phyloP scores from a whole-genome alignment of 2,113 vertebrate species.

The Ailuropoda melanoleuca region DNA sequence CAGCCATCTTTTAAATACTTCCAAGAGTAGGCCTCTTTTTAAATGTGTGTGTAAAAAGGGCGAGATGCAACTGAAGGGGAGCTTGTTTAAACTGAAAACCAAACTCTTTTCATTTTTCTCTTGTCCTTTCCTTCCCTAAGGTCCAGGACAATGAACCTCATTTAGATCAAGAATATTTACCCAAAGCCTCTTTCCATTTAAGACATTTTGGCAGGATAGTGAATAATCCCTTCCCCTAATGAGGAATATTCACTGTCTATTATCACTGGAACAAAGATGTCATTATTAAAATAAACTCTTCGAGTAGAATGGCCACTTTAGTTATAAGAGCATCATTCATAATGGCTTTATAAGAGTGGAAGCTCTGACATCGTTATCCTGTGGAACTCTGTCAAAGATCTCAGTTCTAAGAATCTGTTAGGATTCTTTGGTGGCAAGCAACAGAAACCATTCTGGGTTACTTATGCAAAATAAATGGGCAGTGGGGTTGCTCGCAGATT shows the following conservation, averaged over 20 bases:
- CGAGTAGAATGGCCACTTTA: background rate
- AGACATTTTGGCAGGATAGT: constrained; percentile 27
- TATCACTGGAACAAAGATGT: constrained; percentile 55
- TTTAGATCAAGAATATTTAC: constrained; percentile 61
- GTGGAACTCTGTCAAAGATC: background rate
- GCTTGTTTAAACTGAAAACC: background rate
- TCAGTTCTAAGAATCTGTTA: background rate
- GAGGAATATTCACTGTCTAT: constrained; percentile 44
- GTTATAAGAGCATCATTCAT: constrained; percentile 47
- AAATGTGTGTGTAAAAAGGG: background rate
- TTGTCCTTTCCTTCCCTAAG: constrained; percentile 13
- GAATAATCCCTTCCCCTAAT: constrained; percentile 41
- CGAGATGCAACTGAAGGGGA: background rate
- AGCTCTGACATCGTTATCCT: constrained; percentile 4
- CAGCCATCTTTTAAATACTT: background rate
- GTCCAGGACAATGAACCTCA: constrained; percentile 31
- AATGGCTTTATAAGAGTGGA: constrained; percentile 39
- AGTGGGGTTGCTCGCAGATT: background rate
- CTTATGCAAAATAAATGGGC: constrained; percentile 11
- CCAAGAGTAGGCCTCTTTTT: background rate
- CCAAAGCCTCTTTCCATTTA: constrained; percentile 40
- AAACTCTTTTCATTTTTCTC: background rate
- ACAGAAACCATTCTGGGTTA: background rate
- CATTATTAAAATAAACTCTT: constrained; percentile 52
- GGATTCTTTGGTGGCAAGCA: constrained; percentile 11